Conservation (phyloP, 1,140 invertebrate species). For the Pogonomyrmex californicus region DNA sequence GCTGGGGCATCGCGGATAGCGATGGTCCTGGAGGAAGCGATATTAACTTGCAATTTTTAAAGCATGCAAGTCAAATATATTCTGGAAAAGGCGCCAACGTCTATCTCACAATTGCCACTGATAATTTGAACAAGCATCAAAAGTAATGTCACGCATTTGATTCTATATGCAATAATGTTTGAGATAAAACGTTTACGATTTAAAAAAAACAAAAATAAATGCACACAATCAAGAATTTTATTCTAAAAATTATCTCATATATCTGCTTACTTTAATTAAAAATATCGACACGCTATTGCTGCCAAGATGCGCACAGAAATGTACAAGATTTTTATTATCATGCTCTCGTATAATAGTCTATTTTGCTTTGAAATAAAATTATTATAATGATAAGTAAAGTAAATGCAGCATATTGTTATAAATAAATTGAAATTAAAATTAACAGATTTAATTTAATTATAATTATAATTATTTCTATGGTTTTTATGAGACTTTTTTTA, state of each 20-base stretch:
- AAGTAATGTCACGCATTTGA: neutral
- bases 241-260: neutral
- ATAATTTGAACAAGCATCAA: neutral
- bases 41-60: slow-evolving; percentile 20
- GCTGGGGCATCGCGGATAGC: slow-evolving; percentile 24
- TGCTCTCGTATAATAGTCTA: neutral
- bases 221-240: neutral
- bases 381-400: neutral
- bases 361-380: neutral
- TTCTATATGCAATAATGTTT: neutral
- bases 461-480: neutral
- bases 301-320: slow-evolving; percentile 3
- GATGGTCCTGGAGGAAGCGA: slow-evolving; percentile 14
- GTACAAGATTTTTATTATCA: slow-evolving; percentile 16
- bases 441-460: neutral
- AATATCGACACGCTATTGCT: neutral
- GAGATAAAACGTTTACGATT: neutral
- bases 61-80: neutral
- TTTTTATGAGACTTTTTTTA: neutral
- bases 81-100: neutral
- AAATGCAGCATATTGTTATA: neutral
- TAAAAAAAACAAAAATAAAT: neutral
- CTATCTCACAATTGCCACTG: neutral
- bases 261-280: neutral
- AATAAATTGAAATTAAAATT: neutral